Conservation (phyloP, 1,140 invertebrate species). For the Trichogramma pretiosum region DNA sequence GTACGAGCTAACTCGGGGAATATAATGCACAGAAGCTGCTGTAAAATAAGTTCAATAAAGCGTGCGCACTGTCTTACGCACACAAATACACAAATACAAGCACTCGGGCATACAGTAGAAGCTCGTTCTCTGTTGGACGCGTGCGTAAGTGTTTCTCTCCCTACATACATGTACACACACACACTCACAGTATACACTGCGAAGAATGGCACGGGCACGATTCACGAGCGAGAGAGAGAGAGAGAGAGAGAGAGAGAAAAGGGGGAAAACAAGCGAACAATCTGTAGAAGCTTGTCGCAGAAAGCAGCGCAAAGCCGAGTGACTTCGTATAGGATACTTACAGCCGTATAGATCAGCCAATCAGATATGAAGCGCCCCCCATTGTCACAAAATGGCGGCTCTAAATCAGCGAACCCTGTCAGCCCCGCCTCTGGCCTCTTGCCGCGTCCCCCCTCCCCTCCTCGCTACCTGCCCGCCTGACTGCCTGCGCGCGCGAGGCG, state of each 20-base stretch:
- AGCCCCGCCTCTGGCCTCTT: slow-evolving; percentile 42
- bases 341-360: slow-evolving; percentile 36
- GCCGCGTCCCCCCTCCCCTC: slow-evolving; percentile 19
- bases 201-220: slow-evolving; percentile 1
- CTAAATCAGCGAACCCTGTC: slow-evolving; percentile 42
- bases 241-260: not conserved
- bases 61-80: too few relatives aligned
- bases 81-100: not conserved
- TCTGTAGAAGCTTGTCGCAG: slow-evolving; percentile 45
- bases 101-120: too few relatives aligned
- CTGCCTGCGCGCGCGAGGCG: too few relatives aligned
- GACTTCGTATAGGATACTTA: slow-evolving; percentile 33
- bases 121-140: too few relatives aligned
- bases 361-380: slow-evolving; percentile 44
- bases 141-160: too few relatives aligned
- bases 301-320: slow-evolving; percentile 31
- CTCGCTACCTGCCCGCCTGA: not conserved
- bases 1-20: too few relatives aligned
- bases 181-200: not conserved
- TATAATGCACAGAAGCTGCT: too few relatives aligned
- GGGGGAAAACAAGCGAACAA: slow-evolving; percentile 38
- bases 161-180: not conserved
- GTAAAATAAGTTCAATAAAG: too few relatives aligned
- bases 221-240: slow-evolving; percentile 11
- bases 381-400: slow-evolving; percentile 48